These are phyloP conservation scores for Cheilinus undulatus DNA, from an alignment of 2,113 vertebrate genomes.

Conservation along the genomic window DNA sequence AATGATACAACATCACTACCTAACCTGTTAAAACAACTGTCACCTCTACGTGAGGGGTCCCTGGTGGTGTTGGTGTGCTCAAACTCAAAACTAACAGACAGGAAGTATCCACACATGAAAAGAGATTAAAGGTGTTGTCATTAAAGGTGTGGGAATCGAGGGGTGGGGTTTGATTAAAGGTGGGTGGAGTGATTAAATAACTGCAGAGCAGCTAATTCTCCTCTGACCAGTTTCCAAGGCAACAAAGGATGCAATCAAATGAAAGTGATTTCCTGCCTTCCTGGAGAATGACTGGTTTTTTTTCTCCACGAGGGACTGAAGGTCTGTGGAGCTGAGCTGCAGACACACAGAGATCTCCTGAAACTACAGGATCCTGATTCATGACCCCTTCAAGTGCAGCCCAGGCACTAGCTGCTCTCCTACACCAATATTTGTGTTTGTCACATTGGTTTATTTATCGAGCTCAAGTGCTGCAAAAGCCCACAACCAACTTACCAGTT, in stretches of 20 bases:
- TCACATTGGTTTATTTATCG: too few relatives aligned
- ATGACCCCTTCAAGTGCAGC: slow-evolving; percentile 1
- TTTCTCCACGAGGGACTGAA: slow-evolving; percentile 8
- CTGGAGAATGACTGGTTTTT: slow-evolving; percentile 17
- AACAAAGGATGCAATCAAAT: slow-evolving; percentile 78
- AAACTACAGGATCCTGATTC: neutral
- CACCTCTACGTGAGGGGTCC: too few relatives aligned
- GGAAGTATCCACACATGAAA: neutral
- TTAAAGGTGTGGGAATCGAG: neutral
- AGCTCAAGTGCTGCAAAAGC: too few relatives aligned
- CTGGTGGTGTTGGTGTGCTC: too few relatives aligned
- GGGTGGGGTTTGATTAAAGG: slow-evolving; percentile 10
- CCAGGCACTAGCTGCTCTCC: neutral
- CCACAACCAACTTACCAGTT: too few relatives aligned
- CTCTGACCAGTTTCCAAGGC: slow-evolving; percentile 77
- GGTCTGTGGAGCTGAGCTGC: neutral
- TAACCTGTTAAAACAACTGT: too few relatives aligned
- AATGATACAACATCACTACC: too few relatives aligned
- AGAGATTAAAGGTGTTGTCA: neutral
- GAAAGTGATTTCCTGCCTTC: slow-evolving; percentile 61
- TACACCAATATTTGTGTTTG: neutral
- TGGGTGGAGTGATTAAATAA: slow-evolving; percentile 36
- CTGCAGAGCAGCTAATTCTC: slow-evolving; percentile 34
- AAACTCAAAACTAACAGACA: neutral
- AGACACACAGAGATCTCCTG: slow-evolving; percentile 7